Base-by-base conservation (phyloP, 2,797 vertebrate species). In the Rhyacichthys aspro region DNA sequence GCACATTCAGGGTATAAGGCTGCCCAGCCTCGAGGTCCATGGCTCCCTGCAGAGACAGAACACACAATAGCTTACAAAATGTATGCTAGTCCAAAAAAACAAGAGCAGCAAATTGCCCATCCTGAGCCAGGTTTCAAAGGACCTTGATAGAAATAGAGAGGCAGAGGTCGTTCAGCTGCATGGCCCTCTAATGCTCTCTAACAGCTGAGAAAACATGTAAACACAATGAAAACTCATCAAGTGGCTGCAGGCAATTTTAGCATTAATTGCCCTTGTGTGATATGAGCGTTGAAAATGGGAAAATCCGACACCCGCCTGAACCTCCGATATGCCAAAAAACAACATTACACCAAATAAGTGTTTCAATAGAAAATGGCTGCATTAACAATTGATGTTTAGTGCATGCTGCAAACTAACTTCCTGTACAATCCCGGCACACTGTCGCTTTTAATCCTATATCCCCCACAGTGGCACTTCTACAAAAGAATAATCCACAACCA, bases 21-120 rank as follows among this genome's bases (percentile, higher is more conserved):
- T 45, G 91, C 86, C 98, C 98, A 99, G 86, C 93, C 92, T 78
- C 92, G 89, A 16, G 96, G 98, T 82, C 96, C 96, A 6, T 96
- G 95, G 61, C 82, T 90, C 71, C 96, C 97, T 99, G 87, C 62
- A 46, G 50, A 78, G 55, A 82, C 9, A 77, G 3, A 72, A 66
- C 42, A 82, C 48, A 78, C n/a, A 64, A 37, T 9, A 59, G 32
- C 16, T 50, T 64, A 60, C 55, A 54, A 65, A 49, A 68, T 37
- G 47, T 9, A 49, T n/a, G 54, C 18, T 39, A 16, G 19, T 19
- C 18, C n/a, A 41, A 18, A 39, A n/a, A 5, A 65, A 70, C 48
- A 65, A 58, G 39, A 32, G 49, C 10, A 34, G 11, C 2, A 67
- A 57, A 44, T 10, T 10, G 45, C 16, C 19, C 50, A n/a, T 12